These are phyloP conservation scores for Sinosuthora webbiana DNA, from an alignment of 2,113 vertebrate species.

Conservation along the genomic window DNA sequence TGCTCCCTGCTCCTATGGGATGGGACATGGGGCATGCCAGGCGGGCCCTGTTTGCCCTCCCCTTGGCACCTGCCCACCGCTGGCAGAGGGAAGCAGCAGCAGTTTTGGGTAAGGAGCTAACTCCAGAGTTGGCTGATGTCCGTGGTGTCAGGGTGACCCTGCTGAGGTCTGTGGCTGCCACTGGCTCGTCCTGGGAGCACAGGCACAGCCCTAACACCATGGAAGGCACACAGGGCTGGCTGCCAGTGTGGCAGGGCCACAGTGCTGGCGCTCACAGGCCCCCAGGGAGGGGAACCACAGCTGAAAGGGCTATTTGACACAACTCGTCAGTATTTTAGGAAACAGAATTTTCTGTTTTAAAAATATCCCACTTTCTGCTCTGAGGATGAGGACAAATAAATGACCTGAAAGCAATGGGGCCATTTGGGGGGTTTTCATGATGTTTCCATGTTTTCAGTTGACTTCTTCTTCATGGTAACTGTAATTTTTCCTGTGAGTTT, in stretches of 20 bases:
- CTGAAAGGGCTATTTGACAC: not conserved
- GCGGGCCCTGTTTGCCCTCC: too few species aligned
- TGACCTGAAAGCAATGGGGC: rapidly evolving
- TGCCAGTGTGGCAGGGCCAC: not conserved
- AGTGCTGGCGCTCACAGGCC: not conserved
- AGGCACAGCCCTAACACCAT: not conserved
- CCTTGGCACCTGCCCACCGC: not conserved
- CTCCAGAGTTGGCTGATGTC: not conserved
- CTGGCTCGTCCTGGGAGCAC: rapidly evolving
- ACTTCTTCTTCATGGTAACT: not conserved
- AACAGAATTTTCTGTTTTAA: not conserved
- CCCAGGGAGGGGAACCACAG: not conserved
- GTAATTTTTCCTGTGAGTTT: not conserved
- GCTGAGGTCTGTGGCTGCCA: not conserved
- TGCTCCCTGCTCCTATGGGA: not conserved
- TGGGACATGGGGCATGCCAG: too few species aligned
- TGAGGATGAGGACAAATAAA: not conserved
- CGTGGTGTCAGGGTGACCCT: not conserved
- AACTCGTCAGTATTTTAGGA: not conserved
- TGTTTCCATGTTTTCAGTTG: not conserved
- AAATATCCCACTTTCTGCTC: not conserved
- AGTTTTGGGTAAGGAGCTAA: not conserved
- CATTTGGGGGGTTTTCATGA: not conserved
- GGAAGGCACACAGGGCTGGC: not conserved
- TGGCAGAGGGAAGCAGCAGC: not conserved